Evolutionary conservation across 23 tunicate genomes (phyloP).

Genomic region (Botrylloides violaceus): DNA sequence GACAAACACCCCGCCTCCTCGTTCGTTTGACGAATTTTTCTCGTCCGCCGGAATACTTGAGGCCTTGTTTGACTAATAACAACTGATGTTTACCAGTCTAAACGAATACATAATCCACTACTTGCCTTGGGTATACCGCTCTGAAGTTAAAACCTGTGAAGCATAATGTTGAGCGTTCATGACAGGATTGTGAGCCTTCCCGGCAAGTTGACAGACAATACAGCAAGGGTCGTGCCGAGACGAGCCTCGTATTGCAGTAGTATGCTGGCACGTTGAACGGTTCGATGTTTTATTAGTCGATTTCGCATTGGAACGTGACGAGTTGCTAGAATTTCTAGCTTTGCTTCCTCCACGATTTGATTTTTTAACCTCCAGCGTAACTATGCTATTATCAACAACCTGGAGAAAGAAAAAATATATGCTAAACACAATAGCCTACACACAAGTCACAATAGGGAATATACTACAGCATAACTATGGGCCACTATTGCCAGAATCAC

Average conservation of each 20-base stretch:
- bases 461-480: too few relatives aligned
- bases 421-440: too few relatives aligned
- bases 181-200: neutral
- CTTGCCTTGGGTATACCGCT: neutral
- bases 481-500: too few relatives aligned
- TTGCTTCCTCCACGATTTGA: neutral
- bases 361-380: neutral
- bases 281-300: neutral
- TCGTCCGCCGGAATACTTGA: too few relatives aligned
- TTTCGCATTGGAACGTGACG: neutral
- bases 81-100: too few relatives aligned
- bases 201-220: neutral
- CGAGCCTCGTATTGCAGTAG: neutral
- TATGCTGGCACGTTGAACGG: neutral
- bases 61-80: neutral
- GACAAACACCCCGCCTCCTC: neutral
- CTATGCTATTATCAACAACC: neutral
- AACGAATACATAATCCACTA: neutral
- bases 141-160: neutral
- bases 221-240: neutral
- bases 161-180: neutral
- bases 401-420: neutral
- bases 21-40: neutral
- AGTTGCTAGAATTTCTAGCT: neutral
- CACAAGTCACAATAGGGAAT: too few relatives aligned